Conservation (phyloP, 2,797 vertebrate genomes). For the Sebastolobus alascanus region DNA sequence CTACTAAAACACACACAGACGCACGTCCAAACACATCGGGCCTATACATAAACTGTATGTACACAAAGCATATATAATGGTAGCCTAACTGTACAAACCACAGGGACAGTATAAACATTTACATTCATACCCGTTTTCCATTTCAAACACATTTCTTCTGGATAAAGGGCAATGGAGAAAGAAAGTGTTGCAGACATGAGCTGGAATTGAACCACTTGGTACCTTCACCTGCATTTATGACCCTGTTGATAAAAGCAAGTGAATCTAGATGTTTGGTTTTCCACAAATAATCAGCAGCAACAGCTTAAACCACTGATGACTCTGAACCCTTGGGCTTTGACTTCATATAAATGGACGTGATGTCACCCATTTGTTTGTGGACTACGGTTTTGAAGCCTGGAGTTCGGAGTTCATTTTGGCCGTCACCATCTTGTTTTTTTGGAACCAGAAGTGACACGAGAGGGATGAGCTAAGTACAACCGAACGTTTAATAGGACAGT, state of each 20-base stretch:
- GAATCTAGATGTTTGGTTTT: conserved; percentile 22
- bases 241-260: conserved; percentile 29
- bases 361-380: no score
- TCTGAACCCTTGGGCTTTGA: not conserved
- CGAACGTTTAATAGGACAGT: not conserved
- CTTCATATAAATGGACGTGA: not conserved
- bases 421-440: not conserved
- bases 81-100: conserved; percentile 29
- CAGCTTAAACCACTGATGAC: not conserved
- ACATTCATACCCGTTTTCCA: conserved; percentile 24
- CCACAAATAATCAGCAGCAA: conserved; percentile 21
- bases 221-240: conserved; percentile 42
- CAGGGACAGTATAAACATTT: conserved; percentile 51
- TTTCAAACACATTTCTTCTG: conserved; percentile 25
- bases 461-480: not conserved
- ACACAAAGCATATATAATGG: conserved; percentile 38
- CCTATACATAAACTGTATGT: conserved; percentile 42
- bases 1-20: conserved; percentile 57
- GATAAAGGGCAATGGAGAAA: conserved; percentile 24
- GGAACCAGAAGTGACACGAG: not conserved
- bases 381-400: no score
- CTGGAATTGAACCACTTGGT: conserved; percentile 24
- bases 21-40: conserved; percentile 43
- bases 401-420: no score
- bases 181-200: conserved; percentile 17